Evolutionary conservation across 1,140 invertebrate species (phyloP).

Genomic region (Drosophila baimaii): DNA sequence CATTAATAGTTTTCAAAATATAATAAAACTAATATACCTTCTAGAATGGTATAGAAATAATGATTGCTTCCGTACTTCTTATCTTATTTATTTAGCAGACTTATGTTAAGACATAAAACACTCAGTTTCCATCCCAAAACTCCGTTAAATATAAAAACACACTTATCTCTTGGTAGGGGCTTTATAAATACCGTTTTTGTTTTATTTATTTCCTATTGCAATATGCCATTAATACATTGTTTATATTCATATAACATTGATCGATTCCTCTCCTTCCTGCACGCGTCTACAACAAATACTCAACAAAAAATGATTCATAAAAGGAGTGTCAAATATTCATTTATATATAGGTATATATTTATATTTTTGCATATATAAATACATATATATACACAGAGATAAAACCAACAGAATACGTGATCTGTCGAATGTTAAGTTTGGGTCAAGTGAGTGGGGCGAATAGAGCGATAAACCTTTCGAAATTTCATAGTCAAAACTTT

Average conservation of each 20-base stretch:
- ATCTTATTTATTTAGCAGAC: no score
- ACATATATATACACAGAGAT: conserved; percentile 58
- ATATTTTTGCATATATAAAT: conserved; percentile 38
- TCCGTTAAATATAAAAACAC: conserved; percentile 2
- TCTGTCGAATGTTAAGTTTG: conserved; percentile 18
- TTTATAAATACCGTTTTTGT: conserved; percentile 72
- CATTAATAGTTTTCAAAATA: no score
- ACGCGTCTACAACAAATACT: conserved; percentile 65
- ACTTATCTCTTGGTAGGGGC: conserved; percentile 31
- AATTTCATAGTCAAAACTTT: conserved; percentile 54
- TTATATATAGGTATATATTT: conserved; percentile 51
- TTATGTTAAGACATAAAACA: neutral
- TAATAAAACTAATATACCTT: no score
- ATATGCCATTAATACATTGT: conserved; percentile 71
- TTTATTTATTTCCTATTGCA: conserved; percentile 72
- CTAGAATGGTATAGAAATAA: no score
- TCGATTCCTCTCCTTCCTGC: conserved; percentile 47
- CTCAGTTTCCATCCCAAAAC: neutral
- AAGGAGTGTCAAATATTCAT: conserved; percentile 62
- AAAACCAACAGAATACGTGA: conserved; percentile 24
- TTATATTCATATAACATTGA: conserved; percentile 77
- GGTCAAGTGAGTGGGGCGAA: conserved; percentile 18
- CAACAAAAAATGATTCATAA: conserved; percentile 61
- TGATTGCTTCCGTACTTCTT: no score
- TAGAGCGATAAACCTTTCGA: conserved; percentile 35